Conservation (phyloP, 2,888 invertebrate species). For the Netelia virgata region DNA sequence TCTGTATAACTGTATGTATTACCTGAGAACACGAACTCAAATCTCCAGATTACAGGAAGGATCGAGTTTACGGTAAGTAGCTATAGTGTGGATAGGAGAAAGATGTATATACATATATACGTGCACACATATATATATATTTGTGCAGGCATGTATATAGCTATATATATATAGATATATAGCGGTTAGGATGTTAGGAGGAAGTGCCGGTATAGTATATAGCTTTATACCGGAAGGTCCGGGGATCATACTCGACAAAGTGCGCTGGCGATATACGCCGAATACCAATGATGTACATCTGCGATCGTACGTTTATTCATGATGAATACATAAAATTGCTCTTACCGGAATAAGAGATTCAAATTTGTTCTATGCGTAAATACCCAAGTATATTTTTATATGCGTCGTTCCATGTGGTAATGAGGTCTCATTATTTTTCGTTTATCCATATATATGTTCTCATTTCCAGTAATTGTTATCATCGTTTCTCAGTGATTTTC, state of each 20-base stretch:
- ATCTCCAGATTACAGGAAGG: constrained; percentile 64
- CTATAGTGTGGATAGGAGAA: not conserved
- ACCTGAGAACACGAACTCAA: constrained; percentile 53
- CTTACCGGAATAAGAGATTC: constrained; percentile 6
- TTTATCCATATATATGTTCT: no score
- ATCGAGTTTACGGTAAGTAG: constrained; percentile 42
- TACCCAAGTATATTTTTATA: not conserved
- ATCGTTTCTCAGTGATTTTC: no score
- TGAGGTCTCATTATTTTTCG: no score
- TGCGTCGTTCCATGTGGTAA: no score
- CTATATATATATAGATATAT: not conserved
- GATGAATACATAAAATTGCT: constrained; percentile 45
- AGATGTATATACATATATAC: not conserved
- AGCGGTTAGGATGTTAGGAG: not conserved
- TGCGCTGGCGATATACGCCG: constrained; percentile 7
- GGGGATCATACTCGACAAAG: constrained; percentile 26
- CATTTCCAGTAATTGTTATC: no score
- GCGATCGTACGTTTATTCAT: constrained; percentile 18
- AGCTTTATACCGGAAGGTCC: constrained; percentile 19
- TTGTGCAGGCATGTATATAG: not conserved
- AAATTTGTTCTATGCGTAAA: not conserved
- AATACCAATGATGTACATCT: constrained; percentile 14
- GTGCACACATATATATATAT: not conserved
- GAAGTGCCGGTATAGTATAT: not conserved
- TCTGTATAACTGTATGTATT: constrained; percentile 34